Percentiles rank a stretch among this genome's conserved stretches.
Evolutionary conservation across 2,113 vertebrate species (phyloP).

Genomic region (Laterallus jamaicensis): DNA sequence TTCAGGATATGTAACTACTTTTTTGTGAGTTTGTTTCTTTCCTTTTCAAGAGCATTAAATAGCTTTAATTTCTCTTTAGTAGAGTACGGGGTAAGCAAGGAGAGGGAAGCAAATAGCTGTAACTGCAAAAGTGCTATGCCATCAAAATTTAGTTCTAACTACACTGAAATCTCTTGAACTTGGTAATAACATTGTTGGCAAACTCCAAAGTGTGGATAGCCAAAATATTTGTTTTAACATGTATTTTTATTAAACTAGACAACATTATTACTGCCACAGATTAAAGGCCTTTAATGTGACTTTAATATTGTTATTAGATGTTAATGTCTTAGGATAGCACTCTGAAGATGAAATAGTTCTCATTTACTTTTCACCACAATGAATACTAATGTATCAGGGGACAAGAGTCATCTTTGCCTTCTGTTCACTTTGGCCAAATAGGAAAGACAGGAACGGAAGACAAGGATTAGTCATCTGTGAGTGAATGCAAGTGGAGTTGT

Average conservation of each 20-base stretch:
- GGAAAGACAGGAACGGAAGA: background rate
- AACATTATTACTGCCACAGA: conserved; percentile 55
- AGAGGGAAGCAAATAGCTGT: background rate
- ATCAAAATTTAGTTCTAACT: background rate
- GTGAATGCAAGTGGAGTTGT: background rate
- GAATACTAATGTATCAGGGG: conserved; percentile 57
- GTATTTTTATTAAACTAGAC: conserved; percentile 62
- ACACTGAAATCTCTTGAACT: background rate
- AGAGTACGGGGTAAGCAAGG: background rate
- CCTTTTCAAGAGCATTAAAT: background rate
- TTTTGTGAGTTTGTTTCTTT: background rate
- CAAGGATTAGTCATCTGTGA: background rate
- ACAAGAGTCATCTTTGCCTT: conserved; percentile 37
- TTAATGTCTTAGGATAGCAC: conserved; percentile 44
- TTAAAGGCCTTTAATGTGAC: conserved; percentile 58
- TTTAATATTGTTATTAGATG: conserved; percentile 67
- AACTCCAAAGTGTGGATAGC: conserved; percentile 6
- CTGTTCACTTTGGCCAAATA: conserved; percentile 36
- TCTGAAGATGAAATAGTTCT: conserved; percentile 65
- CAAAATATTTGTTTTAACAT: conserved; percentile 56
- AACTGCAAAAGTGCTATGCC: background rate
- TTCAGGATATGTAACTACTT: background rate
- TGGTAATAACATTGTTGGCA: background rate
- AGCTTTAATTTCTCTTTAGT: background rate
- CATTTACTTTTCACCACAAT: conserved; percentile 62